A percentile compares a stretch with the other conserved stretches of the same genome.
These are phyloP conservation scores for Vicugna pacos DNA, from an alignment of 2,113 vertebrate genomes.

Conservation along the genomic window DNA sequence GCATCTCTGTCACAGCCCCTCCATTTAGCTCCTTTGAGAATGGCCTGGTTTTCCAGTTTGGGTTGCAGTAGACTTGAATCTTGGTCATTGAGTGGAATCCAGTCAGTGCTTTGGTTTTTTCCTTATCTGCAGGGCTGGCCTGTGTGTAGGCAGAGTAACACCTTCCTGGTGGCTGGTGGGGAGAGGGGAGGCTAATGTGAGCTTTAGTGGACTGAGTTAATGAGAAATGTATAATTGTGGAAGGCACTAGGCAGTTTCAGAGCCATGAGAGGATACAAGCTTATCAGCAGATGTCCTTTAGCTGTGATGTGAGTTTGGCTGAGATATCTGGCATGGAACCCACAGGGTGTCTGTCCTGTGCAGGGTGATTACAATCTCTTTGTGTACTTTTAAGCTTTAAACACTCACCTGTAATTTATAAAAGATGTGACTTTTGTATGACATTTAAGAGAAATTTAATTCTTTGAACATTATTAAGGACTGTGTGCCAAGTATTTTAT, in stretches of 20 bases:
- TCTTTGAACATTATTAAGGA: background rate
- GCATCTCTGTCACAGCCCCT: background rate
- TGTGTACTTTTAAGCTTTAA: background rate
- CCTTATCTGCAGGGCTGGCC: background rate
- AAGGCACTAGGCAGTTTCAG: background rate
- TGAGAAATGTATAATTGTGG: background rate
- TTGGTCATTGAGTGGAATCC: background rate
- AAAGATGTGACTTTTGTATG: background rate
- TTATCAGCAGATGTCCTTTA: background rate
- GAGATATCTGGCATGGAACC: background rate
- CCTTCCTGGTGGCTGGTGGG: background rate
- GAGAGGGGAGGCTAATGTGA: background rate
- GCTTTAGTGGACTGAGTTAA: background rate
- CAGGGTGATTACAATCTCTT: background rate
- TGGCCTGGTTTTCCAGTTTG: background rate
- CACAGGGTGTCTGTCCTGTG: background rate
- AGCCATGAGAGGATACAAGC: background rate
- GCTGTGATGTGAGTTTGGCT: background rate
- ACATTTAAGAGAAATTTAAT: slow-evolving; percentile 10
- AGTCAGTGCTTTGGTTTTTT: background rate
- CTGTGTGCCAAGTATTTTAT: background rate
- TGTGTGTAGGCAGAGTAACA: background rate
- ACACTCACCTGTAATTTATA: background rate
- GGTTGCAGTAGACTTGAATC: background rate
- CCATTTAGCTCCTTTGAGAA: background rate